Evolutionary conservation across 1,140 invertebrate genomes (phyloP).

Genomic region (Maniola jurtina): DNA sequence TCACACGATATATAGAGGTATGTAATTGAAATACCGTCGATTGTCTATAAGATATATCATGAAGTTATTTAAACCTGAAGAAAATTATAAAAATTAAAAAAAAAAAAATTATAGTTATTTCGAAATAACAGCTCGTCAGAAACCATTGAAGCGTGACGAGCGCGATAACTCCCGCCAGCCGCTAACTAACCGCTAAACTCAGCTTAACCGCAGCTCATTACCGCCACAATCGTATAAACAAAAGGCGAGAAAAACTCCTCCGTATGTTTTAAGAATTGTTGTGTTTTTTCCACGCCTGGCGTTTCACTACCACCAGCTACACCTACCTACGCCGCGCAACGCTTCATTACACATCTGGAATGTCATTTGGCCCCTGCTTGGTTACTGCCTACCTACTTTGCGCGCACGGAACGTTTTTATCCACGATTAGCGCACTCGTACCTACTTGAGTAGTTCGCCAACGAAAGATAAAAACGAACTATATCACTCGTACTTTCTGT

Average conservation of each 20-base stretch:
- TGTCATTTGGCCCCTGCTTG: constrained; percentile 51
- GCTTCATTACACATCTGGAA: constrained; percentile 60
- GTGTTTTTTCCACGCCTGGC: constrained; percentile 13
- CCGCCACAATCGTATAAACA: neutral
- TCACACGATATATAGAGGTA: too few species aligned
- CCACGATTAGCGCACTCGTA: neutral
- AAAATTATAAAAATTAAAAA: too few species aligned
- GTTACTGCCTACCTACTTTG: neutral
- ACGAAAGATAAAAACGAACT: neutral
- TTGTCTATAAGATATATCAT: too few species aligned
- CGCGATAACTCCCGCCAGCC: neutral
- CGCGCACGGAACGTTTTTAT: constrained; percentile 52
- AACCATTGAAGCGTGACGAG: neutral
- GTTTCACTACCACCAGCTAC: constrained; percentile 30
- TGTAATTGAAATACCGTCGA: too few species aligned
- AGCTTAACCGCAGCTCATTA: neutral
- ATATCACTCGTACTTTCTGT: neutral
- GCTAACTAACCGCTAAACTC: neutral
- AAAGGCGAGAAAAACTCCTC: neutral
- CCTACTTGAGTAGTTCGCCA: neutral
- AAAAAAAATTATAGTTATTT: too few species aligned
- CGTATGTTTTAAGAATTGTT: constrained; percentile 12
- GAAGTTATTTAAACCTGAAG: too few species aligned
- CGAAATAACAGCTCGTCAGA: neutral
- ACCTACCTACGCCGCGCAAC: constrained; percentile 16